Conservation (phyloP, 53 echinoderm and acorn worm genomes). For the Zoroaster sp. region DNA sequence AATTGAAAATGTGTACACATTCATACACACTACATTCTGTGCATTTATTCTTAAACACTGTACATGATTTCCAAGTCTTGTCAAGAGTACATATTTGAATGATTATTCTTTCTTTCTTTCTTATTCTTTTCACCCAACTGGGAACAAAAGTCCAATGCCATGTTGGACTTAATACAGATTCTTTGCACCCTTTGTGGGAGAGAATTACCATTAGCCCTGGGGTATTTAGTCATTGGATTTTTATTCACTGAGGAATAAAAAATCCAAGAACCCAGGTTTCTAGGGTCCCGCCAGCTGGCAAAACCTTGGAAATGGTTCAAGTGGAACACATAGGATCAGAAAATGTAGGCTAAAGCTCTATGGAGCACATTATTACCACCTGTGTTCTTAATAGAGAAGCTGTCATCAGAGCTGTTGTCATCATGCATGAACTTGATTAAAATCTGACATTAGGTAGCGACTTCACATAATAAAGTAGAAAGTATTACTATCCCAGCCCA, state of each 20-base stretch:
- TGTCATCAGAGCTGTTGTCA: not conserved
- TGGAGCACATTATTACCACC: not conserved
- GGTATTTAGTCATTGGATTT: constrained; percentile 23
- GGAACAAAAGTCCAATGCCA: not conserved
- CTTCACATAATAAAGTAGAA: not conserved
- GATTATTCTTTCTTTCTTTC: not conserved
- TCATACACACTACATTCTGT: too few species aligned
- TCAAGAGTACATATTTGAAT: not conserved
- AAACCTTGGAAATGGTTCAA: constrained; percentile 14
- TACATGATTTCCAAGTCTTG: too few species aligned
- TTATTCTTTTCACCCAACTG: not conserved
- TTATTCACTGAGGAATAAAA: not conserved
- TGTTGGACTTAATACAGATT: not conserved
- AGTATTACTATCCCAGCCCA: not conserved
- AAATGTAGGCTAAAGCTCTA: not conserved
- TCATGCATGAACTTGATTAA: not conserved
- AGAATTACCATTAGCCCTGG: not conserved
- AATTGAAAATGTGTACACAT: too few species aligned
- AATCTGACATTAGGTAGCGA: not conserved
- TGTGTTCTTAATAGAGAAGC: not conserved
- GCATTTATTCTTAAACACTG: too few species aligned
- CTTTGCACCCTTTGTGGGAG: not conserved
- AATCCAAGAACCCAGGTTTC: not conserved
- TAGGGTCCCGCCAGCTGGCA: not conserved
- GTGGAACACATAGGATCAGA: not conserved